A percentile compares a stretch with the other conserved stretches of the same genome.
Evolutionary conservation across 1,140 invertebrate species (phyloP).

Genomic region (Melitaea cinxia): DNA sequence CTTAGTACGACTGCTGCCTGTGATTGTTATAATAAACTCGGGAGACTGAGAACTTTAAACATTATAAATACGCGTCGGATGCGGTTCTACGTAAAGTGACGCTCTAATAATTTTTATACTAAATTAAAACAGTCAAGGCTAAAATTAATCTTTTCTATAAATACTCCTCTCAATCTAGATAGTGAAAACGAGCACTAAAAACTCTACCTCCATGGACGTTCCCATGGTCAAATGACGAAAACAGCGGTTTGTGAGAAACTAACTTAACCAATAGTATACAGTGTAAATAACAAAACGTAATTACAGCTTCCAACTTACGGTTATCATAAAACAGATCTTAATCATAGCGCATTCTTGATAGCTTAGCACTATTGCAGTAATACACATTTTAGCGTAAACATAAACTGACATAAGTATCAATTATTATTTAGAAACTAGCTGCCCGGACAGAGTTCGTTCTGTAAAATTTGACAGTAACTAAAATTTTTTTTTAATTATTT

Average conservation of each 20-base stretch:
- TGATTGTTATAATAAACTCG: not conserved
- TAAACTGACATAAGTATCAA: not conserved
- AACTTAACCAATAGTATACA: not conserved
- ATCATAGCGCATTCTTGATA: not conserved
- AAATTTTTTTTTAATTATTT: too few species aligned
- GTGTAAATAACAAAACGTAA: not conserved
- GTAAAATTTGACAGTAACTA: too few species aligned
- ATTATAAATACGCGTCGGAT: constrained; percentile 16
- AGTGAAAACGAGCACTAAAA: constrained; percentile 16
- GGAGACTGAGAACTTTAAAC: constrained; percentile 7
- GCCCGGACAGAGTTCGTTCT: too few species aligned
- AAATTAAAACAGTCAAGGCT: constrained; percentile 33
- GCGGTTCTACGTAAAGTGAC: constrained; percentile 30
- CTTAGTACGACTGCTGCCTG: not conserved
- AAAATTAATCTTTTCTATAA: constrained; percentile 20
- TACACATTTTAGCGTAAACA: not conserved
- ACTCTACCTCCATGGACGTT: constrained; percentile 6
- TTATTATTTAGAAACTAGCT: too few species aligned
- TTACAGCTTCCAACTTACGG: not conserved
- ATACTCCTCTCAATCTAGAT: constrained; percentile 25
- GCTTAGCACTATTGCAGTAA: not conserved
- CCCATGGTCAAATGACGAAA: constrained; percentile 5
- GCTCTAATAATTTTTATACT: constrained; percentile 31
- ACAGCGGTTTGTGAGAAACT: not conserved
- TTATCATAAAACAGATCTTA: not conserved